Percentiles rank a stretch among this genome's conserved stretches.
Evolutionary conservation across 2,113 vertebrate species (phyloP).

Genomic region (Chiloscyllium plagiosum): DNA sequence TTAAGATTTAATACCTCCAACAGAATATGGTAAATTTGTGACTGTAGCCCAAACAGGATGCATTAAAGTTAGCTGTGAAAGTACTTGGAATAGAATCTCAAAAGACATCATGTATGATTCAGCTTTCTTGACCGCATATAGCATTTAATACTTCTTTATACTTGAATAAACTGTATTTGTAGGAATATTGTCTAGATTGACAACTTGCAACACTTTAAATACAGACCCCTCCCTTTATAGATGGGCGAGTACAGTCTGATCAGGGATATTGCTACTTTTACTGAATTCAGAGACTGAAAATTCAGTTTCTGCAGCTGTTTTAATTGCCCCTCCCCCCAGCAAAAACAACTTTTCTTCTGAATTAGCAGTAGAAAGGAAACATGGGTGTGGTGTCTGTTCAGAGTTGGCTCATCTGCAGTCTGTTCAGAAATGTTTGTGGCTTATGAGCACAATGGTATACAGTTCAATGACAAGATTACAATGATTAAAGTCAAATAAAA

Average conservation of each 20-base stretch:
- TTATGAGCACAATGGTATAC: not conserved
- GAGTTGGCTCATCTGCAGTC: not conserved
- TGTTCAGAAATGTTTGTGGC: not conserved
- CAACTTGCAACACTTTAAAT: not conserved
- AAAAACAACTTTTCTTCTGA: not conserved
- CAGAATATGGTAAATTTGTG: not conserved
- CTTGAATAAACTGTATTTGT: not conserved
- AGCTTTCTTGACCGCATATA: not conserved
- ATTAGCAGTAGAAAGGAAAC: constrained; percentile 17
- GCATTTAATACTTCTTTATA: not conserved
- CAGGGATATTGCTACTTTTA: not conserved
- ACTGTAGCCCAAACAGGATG: not conserved
- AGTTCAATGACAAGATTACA: not conserved
- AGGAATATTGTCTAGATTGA: not conserved
- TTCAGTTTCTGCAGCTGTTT: not conserved
- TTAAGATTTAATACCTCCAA: not conserved
- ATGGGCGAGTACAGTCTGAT: not conserved
- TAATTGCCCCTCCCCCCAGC: too few species aligned
- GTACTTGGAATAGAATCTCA: not conserved
- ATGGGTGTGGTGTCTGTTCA: not conserved
- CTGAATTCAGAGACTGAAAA: not conserved
- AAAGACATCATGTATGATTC: not conserved
- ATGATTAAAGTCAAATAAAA: not conserved
- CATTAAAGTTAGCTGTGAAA: not conserved
- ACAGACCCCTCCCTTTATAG: not conserved